Evolutionary conservation across 30 jellyfish, hydroid and myxozoan species (phyloP).

Genomic region (Phacellophora camtschatica): DNA sequence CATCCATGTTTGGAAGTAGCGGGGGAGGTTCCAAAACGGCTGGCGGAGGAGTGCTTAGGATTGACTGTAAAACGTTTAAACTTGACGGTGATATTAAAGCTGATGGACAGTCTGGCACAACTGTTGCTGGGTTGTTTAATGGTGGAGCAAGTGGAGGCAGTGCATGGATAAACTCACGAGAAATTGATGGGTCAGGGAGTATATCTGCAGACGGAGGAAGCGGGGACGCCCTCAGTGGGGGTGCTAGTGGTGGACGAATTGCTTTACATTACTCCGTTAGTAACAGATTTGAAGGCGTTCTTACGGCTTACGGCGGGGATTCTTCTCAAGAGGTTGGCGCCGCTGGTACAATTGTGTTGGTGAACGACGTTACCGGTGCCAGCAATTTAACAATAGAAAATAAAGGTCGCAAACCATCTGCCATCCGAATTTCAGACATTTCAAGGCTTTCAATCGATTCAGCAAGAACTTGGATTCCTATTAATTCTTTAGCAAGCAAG

Average conservation of each 20-base stretch:
- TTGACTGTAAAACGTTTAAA: background rate
- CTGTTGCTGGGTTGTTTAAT: slow-evolving; percentile 25
- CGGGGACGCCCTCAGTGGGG: slow-evolving; percentile 56
- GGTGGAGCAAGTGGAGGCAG: slow-evolving; percentile 78
- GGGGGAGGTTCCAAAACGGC: slow-evolving; percentile 63
- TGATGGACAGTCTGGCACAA: slow-evolving; percentile 51
- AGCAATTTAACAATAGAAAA: slow-evolving; percentile 37
- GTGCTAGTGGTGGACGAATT: slow-evolving; percentile 70
- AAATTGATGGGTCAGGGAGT: slow-evolving; percentile 33
- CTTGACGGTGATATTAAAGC: slow-evolving; percentile 59
- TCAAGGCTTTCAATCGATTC: slow-evolving; percentile 30
- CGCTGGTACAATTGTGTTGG: slow-evolving; percentile 46
- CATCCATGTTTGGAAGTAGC: slow-evolving; percentile 52
- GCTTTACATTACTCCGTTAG: slow-evolving; percentile 26
- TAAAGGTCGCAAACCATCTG: slow-evolving; percentile 40
- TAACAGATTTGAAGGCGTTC: slow-evolving; percentile 25
- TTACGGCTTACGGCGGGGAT: slow-evolving; percentile 56
- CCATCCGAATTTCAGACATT: slow-evolving; percentile 29
- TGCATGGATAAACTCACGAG: slow-evolving; percentile 26
- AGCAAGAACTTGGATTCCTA: slow-evolving; percentile 63
- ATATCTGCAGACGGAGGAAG: slow-evolving; percentile 54
- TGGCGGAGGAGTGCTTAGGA: slow-evolving; percentile 66
- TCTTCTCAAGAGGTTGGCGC: slow-evolving; percentile 57
- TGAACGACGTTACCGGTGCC: background rate
- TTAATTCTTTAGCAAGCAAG: background rate